A percentile compares a stretch with the other conserved stretches of the same genome.
These are phyloP conservation scores for Episyrphus balteatus DNA, from an alignment of 1,140 invertebrate species.

Conservation along the genomic window DNA sequence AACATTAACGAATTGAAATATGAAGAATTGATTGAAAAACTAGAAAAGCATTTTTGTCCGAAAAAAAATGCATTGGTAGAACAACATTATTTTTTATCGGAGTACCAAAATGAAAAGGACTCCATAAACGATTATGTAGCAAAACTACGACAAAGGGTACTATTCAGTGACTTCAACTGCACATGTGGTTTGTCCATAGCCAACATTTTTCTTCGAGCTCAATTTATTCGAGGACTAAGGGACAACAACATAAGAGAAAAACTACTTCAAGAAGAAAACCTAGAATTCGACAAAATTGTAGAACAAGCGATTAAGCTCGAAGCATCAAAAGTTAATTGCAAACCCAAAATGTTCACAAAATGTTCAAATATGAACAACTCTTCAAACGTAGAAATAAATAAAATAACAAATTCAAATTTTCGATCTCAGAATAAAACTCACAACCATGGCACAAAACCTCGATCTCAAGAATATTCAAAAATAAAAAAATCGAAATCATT, in stretches of 20 bases:
- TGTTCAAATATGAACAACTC: not conserved
- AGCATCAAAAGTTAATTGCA: not conserved
- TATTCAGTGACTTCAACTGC: not conserved
- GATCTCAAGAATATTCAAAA: not conserved
- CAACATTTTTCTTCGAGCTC: too few relatives aligned
- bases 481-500: conserved; percentile 1
- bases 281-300: not conserved
- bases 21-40: not conserved
- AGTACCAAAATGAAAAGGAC: conserved; percentile 1
- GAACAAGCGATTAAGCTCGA: not conserved
- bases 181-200: not conserved
- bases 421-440: not conserved
- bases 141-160: not conserved
- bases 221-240: too few relatives aligned
- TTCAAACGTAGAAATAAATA: not conserved
- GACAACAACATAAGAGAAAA: not conserved
- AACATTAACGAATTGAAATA: not conserved
- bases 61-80: conserved; percentile 2
- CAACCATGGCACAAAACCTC: not conserved
- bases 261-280: too few relatives aligned
- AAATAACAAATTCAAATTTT: not conserved
- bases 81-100: conserved; percentile 1
- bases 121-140: not conserved
- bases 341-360: not conserved
- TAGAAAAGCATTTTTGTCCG: conserved; percentile 1